phyloP scores from a whole-genome alignment of 2,797 vertebrate genomes.

The Muscicapa striata region DNA sequence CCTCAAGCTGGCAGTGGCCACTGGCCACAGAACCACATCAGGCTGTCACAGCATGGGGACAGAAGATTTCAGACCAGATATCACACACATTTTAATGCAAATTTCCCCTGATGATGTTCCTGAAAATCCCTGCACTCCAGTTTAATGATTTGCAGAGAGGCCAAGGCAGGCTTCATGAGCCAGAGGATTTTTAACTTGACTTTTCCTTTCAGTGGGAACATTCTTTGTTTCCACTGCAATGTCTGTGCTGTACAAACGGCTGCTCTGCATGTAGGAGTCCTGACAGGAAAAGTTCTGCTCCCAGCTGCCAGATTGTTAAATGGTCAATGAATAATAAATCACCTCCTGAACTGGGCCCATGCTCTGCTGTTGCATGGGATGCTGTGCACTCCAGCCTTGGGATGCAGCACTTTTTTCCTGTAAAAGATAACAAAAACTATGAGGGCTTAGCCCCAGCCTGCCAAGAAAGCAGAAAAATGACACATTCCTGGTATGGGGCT shows the following conservation, averaged over 20 bases:
- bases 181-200: not conserved
- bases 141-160: not conserved
- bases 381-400: not conserved
- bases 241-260: not conserved
- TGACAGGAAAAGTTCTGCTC: not conserved
- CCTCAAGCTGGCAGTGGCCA: not conserved
- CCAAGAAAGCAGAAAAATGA: not conserved
- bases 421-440: not conserved
- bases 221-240: not conserved
- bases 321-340: conserved; percentile 45
- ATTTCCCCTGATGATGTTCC: not conserved
- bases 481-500: not conserved
- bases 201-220: not conserved
- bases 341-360: not conserved
- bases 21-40: not conserved
- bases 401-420: not conserved
- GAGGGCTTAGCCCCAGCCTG: not conserved
- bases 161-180: not conserved
- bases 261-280: not conserved
- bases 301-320: conserved; percentile 30
- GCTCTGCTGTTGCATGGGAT: not conserved
- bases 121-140: not conserved
- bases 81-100: not conserved
- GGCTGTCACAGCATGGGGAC: not conserved
- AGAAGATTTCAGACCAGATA: not conserved